phyloP scores from a whole-genome alignment of 2,888 invertebrate species.

The Philhelius pedissequus region DNA sequence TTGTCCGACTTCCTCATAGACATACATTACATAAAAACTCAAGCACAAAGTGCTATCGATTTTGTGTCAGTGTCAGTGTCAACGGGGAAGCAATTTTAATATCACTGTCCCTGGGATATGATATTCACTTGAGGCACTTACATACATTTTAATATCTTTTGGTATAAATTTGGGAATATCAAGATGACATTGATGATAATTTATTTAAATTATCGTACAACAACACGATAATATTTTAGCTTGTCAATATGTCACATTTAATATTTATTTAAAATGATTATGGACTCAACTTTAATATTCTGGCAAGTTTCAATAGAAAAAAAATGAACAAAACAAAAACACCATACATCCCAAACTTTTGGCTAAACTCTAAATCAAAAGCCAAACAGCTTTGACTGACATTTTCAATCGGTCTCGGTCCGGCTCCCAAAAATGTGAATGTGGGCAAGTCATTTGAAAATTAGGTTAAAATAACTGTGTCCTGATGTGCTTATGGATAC shows the following conservation, averaged over 20 bases:
- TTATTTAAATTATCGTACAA: slow-evolving; percentile 5
- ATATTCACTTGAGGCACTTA: slow-evolving; percentile 10
- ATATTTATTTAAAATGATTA: background rate
- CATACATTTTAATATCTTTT: slow-evolving; percentile 4
- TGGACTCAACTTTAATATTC: background rate
- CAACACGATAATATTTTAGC: background rate
- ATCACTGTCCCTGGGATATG: background rate
- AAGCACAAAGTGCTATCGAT: slow-evolving; percentile 11
- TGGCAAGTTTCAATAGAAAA: background rate
- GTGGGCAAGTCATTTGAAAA: background rate
- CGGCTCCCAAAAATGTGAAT: background rate
- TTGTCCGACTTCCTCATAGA: background rate
- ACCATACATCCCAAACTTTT: background rate
- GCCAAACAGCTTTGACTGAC: background rate
- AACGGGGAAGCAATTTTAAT: background rate
- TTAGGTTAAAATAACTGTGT: background rate
- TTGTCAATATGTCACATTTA: slow-evolving; percentile 9
- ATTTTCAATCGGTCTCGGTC: background rate
- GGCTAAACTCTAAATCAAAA: background rate
- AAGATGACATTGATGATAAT: slow-evolving; percentile 16
- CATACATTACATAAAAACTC: too few species aligned
- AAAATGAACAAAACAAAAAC: background rate
- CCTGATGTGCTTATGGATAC: background rate
- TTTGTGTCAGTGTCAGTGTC: slow-evolving; percentile 13
- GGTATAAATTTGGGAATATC: background rate